Conservation (phyloP, 2,888 invertebrate species). For the Dimorphilus gyrociliatus region DNA sequence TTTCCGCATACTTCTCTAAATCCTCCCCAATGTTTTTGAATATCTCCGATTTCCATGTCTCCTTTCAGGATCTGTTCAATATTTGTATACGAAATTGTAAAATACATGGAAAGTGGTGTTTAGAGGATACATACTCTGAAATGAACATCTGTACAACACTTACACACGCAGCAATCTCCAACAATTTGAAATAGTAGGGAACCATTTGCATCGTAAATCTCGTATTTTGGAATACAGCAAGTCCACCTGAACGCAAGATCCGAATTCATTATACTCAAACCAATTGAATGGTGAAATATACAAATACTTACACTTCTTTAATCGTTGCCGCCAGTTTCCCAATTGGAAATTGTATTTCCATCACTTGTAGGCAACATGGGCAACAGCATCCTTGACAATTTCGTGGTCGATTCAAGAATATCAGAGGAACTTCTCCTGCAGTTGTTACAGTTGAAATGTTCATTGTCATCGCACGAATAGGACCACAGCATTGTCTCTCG, state of each 20-base stretch:
- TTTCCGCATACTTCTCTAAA: slow-evolving; percentile 21
- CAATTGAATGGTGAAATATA: not conserved
- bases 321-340: slow-evolving; percentile 19
- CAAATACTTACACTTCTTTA: slow-evolving; percentile 19
- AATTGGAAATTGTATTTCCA: slow-evolving; percentile 25
- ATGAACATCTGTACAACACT: slow-evolving; percentile 20
- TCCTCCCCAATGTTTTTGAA: slow-evolving; percentile 28
- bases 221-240: slow-evolving; percentile 19
- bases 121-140: slow-evolving; percentile 15
- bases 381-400: slow-evolving; percentile 52
- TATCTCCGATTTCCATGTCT: slow-evolving; percentile 12
- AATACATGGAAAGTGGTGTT: not conserved
- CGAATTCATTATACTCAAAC: not conserved
- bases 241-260: slow-evolving; percentile 19
- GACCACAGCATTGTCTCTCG: slow-evolving; percentile 65
- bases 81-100: not conserved
- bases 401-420: slow-evolving; percentile 60
- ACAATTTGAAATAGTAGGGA: slow-evolving; percentile 17
- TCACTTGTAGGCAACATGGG: slow-evolving; percentile 27
- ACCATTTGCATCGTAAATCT: slow-evolving; percentile 16
- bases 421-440: slow-evolving; percentile 67
- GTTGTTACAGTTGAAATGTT: slow-evolving; percentile 69
- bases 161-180: slow-evolving; percentile 25
- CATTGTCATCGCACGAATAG: slow-evolving; percentile 65
- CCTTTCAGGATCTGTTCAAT: slow-evolving; percentile 3